These are phyloP conservation scores for Motacilla alba DNA, from an alignment of 2,113 vertebrate species.

Conservation along the genomic window DNA sequence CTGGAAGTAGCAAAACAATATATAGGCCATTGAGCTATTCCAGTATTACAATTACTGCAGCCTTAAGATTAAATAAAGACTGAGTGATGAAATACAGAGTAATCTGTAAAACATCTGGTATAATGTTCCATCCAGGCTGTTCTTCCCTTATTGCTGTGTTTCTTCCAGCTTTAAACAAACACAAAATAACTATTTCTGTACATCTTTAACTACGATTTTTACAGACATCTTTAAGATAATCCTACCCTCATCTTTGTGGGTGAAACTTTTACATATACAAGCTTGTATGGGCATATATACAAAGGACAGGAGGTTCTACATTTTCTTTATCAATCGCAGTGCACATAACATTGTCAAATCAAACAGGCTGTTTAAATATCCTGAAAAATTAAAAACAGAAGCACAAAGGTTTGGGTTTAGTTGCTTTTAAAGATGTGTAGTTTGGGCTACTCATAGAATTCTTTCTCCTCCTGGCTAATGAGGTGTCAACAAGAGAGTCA, in stretches of 20 bases:
- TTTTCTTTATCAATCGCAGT: background rate
- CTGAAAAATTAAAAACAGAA: background rate
- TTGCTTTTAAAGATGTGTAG: background rate
- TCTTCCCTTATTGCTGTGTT: background rate
- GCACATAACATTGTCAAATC: background rate
- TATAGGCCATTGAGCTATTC: background rate
- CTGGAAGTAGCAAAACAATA: background rate
- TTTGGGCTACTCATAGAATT: background rate
- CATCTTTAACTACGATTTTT: background rate
- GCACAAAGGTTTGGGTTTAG: background rate
- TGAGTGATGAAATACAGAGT: background rate
- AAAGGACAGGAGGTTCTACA: background rate
- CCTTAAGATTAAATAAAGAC: slow-evolving; percentile 31
- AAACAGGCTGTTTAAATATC: background rate
- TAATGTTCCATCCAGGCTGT: background rate
- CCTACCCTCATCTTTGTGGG: background rate
- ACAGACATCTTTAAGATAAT: background rate
- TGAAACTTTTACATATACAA: background rate
- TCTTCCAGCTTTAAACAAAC: background rate
- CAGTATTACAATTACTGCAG: background rate
- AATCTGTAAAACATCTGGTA: slow-evolving; percentile 40
- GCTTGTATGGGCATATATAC: background rate
- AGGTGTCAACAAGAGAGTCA: background rate
- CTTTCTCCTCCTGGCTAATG: background rate
- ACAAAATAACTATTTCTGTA: background rate